Base-by-base conservation (phyloP, 2,113 vertebrate species). In the Thamnaconus septentrionalis region DNA sequence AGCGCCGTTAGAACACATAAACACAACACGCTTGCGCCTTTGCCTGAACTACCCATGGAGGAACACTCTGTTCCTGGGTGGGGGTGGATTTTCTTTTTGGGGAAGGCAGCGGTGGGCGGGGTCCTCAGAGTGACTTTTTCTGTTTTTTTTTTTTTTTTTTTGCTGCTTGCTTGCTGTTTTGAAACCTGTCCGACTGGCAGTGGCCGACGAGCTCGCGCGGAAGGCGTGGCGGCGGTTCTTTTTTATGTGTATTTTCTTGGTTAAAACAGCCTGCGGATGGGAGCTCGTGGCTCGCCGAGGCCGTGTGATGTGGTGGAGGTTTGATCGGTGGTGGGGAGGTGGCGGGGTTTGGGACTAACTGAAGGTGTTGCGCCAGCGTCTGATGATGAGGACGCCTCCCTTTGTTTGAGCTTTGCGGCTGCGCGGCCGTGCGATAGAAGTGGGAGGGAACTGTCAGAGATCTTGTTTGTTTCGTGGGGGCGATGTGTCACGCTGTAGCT, bases 11-110 rank as follows among this genome's bases (percentile, higher is more conserved):
- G 1, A 31, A 31, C 18, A 31, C 18, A 31, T 31, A 31, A 31
- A 31, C 18, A 31, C 18, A 31, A 75, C 60, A 53, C 53, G 58
- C 57, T 58, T 61, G 68, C 51, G 73, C 54, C 85, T 80, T 83
- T 71, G 63, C 69, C 78, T 53, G 45, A 80, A 82, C 84, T 83
- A 79, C 78, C 80, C 84, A 78, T 76, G 77, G 71, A 83, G 78
- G 84, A 87, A 88, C 83, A 81, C 80, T 81, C 65, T 85, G 87
- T 88, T 84, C 83, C 77, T 76, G 82, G 77, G 82, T 78, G 81
- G 87, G 18, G 81, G 80, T 77, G 74, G 78, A 57, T 56, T 45
- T 31, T 78, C 73, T 69, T 86, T 69, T 49, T 43, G 61, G 31
- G 43, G 66, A 7, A 61, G 62, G 18, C 62, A 70, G 83, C 77